Evolutionary conservation across 2,797 vertebrate species (phyloP).

Genomic region (Periparus ater): DNA sequence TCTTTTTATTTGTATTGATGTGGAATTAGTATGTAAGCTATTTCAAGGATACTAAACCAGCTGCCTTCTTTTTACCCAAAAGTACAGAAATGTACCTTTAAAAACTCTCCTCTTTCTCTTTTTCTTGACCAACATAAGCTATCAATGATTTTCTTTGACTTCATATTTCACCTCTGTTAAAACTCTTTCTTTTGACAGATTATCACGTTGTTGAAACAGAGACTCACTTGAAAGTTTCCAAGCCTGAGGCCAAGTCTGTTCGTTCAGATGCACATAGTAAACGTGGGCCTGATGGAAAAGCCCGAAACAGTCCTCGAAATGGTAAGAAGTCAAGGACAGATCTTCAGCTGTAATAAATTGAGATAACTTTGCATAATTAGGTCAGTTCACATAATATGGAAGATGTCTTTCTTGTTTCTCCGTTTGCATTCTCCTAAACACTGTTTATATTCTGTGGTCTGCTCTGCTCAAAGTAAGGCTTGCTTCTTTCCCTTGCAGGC

Average conservation of each 20-base stretch:
- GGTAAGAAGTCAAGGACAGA: constrained; percentile 54
- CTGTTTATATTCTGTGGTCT: background rate
- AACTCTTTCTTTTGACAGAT: constrained; percentile 72
- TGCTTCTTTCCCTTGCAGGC: constrained; percentile 60
- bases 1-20: background rate
- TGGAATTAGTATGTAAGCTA: background rate
- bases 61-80: background rate
- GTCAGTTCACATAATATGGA: background rate
- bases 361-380: background rate
- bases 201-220: constrained; percentile 76
- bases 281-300: constrained; percentile 63
- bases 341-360: background rate
- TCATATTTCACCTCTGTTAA: background rate
- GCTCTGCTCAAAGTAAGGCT: background rate
- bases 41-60: background rate
- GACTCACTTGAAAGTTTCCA: constrained; percentile 81
- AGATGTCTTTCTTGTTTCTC: background rate
- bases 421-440: background rate
- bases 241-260: constrained; percentile 72
- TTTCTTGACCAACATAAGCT: background rate
- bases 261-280: constrained; percentile 60
- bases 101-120: background rate
- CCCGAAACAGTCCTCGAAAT: constrained; percentile 42
- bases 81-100: background rate
- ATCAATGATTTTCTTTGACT: background rate